Conservation (phyloP, 2,797 vertebrate species). For the Mallotus villosus region DNA sequence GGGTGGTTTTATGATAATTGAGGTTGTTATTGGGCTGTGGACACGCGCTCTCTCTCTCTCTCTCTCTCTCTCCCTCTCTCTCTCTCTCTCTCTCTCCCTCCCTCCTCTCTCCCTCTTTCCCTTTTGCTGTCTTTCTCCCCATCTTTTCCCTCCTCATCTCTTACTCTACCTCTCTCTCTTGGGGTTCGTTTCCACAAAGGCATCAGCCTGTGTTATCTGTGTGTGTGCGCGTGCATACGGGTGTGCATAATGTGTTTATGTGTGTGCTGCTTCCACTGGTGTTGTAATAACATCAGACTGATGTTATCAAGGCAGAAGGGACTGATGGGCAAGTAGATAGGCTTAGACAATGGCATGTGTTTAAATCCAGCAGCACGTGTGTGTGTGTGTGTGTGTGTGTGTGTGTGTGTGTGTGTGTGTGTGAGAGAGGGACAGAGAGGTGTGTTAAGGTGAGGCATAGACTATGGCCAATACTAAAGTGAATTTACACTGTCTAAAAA, state of each 20-base stretch:
- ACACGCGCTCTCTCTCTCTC: conserved; percentile 61
- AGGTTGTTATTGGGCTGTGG: conserved; percentile 61
- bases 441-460: neutral
- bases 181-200: too few species aligned
- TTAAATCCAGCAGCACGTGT: conserved; percentile 68
- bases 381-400: too few species aligned
- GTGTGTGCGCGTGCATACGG: conserved; percentile 5
- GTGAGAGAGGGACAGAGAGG: conserved; percentile 15
- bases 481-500: neutral
- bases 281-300: conserved; percentile 90
- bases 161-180: too few species aligned
- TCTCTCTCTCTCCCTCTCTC: conserved; percentile 7
- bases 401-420: neutral
- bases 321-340: conserved; percentile 88
- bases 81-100: conserved; percentile 66
- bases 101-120: conserved; percentile 78
- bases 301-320: conserved; percentile 83
- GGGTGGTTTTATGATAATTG: conserved; percentile 68
- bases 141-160: neutral
- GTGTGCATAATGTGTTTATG: conserved; percentile 47
- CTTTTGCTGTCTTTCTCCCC: conserved; percentile 13
- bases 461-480: neutral
- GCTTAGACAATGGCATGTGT: conserved; percentile 87
- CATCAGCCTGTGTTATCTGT: neutral
- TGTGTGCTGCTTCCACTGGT: conserved; percentile 71